Percentiles rank a stretch among this genome's conserved stretches.
Conservation (phyloP, 2,888 invertebrate species). For the Latrodectus elegans region DNA sequence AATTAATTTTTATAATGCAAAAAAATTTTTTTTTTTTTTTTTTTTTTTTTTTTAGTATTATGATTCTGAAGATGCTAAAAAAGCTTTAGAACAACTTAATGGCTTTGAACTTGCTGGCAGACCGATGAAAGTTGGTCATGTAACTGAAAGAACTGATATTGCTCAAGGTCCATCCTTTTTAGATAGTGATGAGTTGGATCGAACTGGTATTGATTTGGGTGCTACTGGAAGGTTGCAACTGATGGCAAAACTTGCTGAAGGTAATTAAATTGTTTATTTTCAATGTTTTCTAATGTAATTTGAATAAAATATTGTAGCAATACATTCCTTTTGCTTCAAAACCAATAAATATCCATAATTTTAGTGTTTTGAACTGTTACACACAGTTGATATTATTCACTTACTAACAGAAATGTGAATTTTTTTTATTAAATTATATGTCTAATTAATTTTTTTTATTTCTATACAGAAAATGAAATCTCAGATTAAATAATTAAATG, state of each 20-base stretch:
- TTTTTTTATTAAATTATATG: too few relatives aligned
- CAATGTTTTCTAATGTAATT: too few relatives aligned
- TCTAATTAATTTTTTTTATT: too few relatives aligned
- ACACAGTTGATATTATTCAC: too few relatives aligned
- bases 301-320: too few relatives aligned
- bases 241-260: conserved; percentile 99
- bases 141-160: conserved; percentile 90
- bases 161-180: conserved; percentile 85
- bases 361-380: too few relatives aligned
- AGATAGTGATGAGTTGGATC: conserved; percentile 95
- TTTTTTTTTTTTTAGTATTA: conserved; percentile 83
- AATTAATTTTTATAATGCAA: background rate
- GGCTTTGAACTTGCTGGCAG: conserved; percentile 98
- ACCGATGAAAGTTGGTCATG: conserved; percentile 99
- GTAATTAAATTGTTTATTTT: conserved; percentile 74
- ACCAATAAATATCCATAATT: too few relatives aligned
- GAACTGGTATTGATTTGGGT: conserved; percentile 96
- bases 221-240: conserved; percentile 96
- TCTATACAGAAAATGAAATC: too few relatives aligned
- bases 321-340: too few relatives aligned
- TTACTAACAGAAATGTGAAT: too few relatives aligned
- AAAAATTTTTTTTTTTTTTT: conserved; percentile 55
- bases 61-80: conserved; percentile 97
- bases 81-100: conserved; percentile 97
- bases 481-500: too few relatives aligned